Conservation (phyloP, 1,140 invertebrate species). For the Ceratosolen solmsi region DNA sequence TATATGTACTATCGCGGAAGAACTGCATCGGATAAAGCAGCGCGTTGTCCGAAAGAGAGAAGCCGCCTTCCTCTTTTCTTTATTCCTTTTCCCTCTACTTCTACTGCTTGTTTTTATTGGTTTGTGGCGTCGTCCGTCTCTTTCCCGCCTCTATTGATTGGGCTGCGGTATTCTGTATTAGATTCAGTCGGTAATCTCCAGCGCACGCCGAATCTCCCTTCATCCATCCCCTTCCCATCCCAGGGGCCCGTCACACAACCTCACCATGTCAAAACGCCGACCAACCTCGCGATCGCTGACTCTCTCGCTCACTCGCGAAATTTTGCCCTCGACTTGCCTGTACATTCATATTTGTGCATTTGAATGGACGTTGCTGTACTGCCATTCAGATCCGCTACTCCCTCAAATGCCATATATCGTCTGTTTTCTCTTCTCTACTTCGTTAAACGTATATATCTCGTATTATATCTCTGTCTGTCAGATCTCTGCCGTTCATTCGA, state of each 20-base stretch:
- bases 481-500: neutral
- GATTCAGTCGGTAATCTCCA: conserved; percentile 31
- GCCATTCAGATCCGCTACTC: neutral
- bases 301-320: neutral
- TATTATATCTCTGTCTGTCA: neutral
- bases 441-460: neutral
- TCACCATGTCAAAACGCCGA: neutral
- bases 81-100: neutral
- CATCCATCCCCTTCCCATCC: neutral
- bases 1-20: neutral
- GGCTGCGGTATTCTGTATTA: conserved; percentile 44
- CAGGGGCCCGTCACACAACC: neutral
- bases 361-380: neutral
- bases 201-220: neutral
- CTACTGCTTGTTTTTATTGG: neutral
- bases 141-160: conserved; percentile 34
- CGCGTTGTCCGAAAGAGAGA: neutral
- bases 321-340: neutral
- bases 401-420: neutral
- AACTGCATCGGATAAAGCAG: neutral
- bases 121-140: neutral
- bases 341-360: neutral
- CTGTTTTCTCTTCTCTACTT: neutral
- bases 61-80: neutral
- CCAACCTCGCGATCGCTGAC: neutral